phyloP scores from a whole-genome alignment of 2,113 vertebrate species.

The Erinaceus europaeus region DNA sequence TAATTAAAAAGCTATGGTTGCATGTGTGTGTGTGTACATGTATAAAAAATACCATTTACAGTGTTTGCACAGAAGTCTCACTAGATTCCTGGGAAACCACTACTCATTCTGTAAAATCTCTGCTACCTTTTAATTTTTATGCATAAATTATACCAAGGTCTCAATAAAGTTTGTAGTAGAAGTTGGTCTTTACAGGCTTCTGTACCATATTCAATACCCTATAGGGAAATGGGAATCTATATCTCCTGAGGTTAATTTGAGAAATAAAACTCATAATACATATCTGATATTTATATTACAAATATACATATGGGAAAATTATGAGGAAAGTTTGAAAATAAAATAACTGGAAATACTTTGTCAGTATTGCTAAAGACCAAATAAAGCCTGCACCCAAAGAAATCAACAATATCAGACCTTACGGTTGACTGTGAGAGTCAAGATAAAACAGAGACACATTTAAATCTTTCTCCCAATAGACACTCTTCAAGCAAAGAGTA shows the following conservation, averaged over 20 bases:
- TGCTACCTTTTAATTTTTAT: constrained; percentile 3
- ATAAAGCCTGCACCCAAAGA: background rate
- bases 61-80: background rate
- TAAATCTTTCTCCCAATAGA: background rate
- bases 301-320: background rate
- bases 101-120: background rate
- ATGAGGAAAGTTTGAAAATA: background rate
- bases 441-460: background rate
- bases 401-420: background rate
- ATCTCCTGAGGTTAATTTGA: background rate
- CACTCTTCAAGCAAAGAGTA: background rate
- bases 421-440: background rate
- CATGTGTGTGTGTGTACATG: background rate
- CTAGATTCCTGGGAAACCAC: background rate
- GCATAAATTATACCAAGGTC: background rate
- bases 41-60: background rate
- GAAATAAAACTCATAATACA: background rate
- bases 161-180: background rate
- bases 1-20: constrained; percentile 2
- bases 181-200: background rate
- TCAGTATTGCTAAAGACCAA: background rate
- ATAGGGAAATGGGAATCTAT: too few relatives aligned
- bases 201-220: too few relatives aligned
- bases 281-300: too few relatives aligned
- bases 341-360: background rate